These are phyloP conservation scores for Erythrocercus mccallii DNA, from an alignment of 2,113 vertebrate species.

Conservation along the genomic window DNA sequence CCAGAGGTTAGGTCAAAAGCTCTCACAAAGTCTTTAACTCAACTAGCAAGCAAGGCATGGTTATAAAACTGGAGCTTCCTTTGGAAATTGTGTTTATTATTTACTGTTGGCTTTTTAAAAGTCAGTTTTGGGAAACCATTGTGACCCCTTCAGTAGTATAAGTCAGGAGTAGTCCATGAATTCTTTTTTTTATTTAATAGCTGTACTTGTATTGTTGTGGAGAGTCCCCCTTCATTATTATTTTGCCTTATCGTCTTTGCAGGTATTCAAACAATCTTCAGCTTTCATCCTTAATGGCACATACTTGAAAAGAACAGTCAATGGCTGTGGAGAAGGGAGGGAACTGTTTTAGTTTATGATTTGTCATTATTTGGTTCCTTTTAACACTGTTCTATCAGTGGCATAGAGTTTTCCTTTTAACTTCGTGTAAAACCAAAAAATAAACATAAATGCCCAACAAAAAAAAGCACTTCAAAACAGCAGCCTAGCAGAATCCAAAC, in stretches of 20 bases:
- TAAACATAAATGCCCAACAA: background rate
- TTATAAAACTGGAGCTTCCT: constrained; percentile 16
- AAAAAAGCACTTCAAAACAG: background rate
- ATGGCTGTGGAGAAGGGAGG: background rate
- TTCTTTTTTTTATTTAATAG: background rate
- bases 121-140: background rate
- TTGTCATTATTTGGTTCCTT: background rate
- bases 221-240: background rate
- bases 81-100: background rate
- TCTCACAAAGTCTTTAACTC: constrained; percentile 1
- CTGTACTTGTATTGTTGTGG: background rate
- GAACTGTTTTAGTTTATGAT: background rate
- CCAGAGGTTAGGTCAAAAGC: constrained; percentile 71
- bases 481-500: background rate
- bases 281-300: background rate
- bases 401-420: background rate
- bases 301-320: background rate
- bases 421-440: background rate
- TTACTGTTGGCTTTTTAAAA: background rate
- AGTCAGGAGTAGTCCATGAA: background rate
- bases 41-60: background rate
- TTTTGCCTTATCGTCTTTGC: background rate
- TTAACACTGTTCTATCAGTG: background rate
- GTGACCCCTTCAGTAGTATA: background rate
- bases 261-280: background rate